phyloP scores from a whole-genome alignment of 2,113 vertebrate genomes.

The Cariama cristata region DNA sequence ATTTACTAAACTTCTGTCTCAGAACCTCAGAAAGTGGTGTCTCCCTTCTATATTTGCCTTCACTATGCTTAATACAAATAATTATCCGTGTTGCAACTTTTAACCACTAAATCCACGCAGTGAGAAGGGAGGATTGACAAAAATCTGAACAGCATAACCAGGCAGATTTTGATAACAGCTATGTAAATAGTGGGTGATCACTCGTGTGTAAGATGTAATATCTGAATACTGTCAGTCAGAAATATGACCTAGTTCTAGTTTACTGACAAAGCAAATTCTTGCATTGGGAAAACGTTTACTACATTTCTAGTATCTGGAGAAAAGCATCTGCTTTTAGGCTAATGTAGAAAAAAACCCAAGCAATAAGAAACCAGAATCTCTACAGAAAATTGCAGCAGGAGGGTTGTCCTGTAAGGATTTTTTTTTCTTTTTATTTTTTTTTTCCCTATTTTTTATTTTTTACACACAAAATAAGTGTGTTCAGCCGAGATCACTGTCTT shows the following conservation, averaged over 20 bases:
- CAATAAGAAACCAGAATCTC: not conserved
- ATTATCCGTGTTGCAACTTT: not conserved
- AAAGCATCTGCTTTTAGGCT: not conserved
- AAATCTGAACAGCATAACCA: not conserved
- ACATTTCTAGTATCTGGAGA: not conserved
- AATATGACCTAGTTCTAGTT: not conserved
- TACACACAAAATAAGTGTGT: not conserved
- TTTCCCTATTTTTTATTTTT: too few relatives aligned
- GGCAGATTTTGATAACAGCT: not conserved
- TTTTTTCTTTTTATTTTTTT: not conserved
- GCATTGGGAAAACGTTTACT: not conserved
- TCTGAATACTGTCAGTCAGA: not conserved
- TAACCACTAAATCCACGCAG: not conserved
- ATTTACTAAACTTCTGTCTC: not conserved
- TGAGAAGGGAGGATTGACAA: not conserved
- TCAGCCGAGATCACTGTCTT: not conserved
- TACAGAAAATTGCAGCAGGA: rapidly evolving
- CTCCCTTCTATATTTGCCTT: not conserved
- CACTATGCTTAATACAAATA: not conserved
- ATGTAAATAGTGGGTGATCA: not conserved
- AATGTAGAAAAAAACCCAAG: rapidly evolving
- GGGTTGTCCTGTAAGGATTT: not conserved
- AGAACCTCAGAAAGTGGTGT: not conserved
- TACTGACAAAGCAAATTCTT: not conserved
- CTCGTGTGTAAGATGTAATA: not conserved